These are phyloP conservation scores for Podarcis raffonei DNA, from an alignment of 2,113 vertebrate genomes.

Conservation along the genomic window DNA sequence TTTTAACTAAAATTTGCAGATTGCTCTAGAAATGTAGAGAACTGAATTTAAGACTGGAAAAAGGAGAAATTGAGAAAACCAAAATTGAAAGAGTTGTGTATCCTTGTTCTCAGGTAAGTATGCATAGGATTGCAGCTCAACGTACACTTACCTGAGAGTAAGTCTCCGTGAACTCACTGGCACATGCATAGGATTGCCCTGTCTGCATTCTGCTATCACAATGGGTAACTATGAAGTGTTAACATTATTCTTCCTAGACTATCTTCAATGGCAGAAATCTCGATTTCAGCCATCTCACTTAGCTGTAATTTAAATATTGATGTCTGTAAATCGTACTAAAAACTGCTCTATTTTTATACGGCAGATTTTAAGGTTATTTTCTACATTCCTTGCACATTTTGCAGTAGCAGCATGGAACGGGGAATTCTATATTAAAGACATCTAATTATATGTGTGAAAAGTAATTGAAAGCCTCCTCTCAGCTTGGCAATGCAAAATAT, in stretches of 20 bases:
- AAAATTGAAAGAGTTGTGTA: no score
- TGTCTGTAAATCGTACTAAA: background rate
- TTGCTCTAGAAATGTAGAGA: no score
- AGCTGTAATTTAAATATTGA: conserved; percentile 33
- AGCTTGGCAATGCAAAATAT: conserved; percentile 7
- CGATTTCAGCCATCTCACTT: background rate
- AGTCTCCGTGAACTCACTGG: background rate
- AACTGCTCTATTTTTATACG: conserved; percentile 10
- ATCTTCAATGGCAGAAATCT: conserved; percentile 11
- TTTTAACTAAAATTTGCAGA: no score
- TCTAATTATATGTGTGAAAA: background rate
- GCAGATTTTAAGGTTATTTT: conserved; percentile 11
- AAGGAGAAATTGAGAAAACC: no score
- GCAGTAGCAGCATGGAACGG: background rate
- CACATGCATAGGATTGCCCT: background rate
- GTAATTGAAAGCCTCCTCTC: conserved; percentile 23
- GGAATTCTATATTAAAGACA: conserved; percentile 9
- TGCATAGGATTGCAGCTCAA: background rate
- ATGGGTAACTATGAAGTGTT: background rate
- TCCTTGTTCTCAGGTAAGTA: background rate
- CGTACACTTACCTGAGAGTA: background rate
- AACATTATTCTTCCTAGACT: conserved; percentile 9
- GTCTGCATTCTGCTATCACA: background rate
- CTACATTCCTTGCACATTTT: background rate
- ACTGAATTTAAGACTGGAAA: no score